Base-by-base conservation (phyloP, 1,140 invertebrate genomes). In the Halotydeus destructor region DNA sequence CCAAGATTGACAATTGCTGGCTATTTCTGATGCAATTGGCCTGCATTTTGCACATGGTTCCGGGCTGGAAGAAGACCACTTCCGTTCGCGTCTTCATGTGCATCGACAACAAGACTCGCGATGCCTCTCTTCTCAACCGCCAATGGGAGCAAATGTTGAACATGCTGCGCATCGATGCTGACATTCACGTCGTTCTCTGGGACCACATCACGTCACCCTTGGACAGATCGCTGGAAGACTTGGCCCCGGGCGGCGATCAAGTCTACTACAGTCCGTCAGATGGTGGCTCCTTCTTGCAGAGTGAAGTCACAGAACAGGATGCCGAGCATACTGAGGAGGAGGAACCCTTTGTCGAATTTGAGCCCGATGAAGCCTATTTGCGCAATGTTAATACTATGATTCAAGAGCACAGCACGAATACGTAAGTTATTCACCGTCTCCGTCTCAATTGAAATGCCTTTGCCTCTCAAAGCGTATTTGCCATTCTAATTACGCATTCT, bases 21-120 rank as follows among this genome's bases (percentile, higher is more conserved):
- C 65, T 97, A 37, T 98, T 98, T 60, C 78, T 94, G 68, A 72
- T 98, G 53, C 93, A 99, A 61, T 59, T 98, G 35, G 86, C 89
- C 1, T 94, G 89, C 52, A 93, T 99, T 43, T 71, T 96, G 14
- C 81, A 88, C 52, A 98, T 97, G 76, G 74, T 64, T 19, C 50
- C 55, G 11, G 55, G 57, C 39, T 70, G 74, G 52, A 89, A 82
- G 75, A 76, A 76, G 50, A 74, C 75, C 49, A 67, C 86, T 28
- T 67, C 69, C 18, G 62, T 94, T 23, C 65, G 88, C 27, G 75
- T 91, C 14, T 84, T 84, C 54, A 69, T 91, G 19, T 85, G 80
- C 52, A 58, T 51, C 24, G 49, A 49, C 18, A 38, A 43, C 3
- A 42, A 47, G 12, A 44, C 32, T 14, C 56, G 60, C n/a, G 55